Conservation (phyloP, 2,888 invertebrate species). For the Thecophora atra region DNA sequence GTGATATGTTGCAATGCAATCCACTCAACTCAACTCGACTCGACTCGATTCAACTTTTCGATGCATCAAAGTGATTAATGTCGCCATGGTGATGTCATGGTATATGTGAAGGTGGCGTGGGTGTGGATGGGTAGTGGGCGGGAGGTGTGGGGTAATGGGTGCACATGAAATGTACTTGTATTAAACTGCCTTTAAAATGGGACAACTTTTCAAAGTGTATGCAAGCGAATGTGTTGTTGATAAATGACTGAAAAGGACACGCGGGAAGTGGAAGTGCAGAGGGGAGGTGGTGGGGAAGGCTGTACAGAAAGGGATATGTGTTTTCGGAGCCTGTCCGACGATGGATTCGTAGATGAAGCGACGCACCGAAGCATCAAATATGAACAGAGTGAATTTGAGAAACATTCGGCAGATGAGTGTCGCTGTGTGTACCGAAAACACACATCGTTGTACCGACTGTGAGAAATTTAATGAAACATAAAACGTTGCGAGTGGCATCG, state of each 20-base stretch:
- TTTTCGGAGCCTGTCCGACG: neutral
- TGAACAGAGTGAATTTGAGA: slow-evolving; percentile 13
- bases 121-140: neutral
- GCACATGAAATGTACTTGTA: slow-evolving; percentile 17
- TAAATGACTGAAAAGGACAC: neutral
- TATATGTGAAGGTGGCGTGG: slow-evolving; percentile 4
- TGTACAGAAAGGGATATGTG: neutral
- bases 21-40: slow-evolving; percentile 30
- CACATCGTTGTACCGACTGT: neutral
- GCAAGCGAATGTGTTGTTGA: neutral
- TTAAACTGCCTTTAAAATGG: slow-evolving; percentile 28
- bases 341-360: neutral
- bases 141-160: neutral
- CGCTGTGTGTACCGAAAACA: neutral
- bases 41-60: slow-evolving; percentile 34
- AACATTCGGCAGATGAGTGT: neutral
- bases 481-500: neutral
- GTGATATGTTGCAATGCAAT: slow-evolving; percentile 35
- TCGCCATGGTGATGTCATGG: slow-evolving; percentile 13
- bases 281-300: neutral
- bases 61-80: slow-evolving; percentile 37
- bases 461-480: slow-evolving; percentile 15
- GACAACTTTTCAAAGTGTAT: slow-evolving; percentile 10
- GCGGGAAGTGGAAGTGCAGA: neutral
- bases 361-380: slow-evolving; percentile 20